Evolutionary conservation across 2,888 invertebrate genomes (phyloP).

Genomic region (Drosophila infuscata): DNA sequence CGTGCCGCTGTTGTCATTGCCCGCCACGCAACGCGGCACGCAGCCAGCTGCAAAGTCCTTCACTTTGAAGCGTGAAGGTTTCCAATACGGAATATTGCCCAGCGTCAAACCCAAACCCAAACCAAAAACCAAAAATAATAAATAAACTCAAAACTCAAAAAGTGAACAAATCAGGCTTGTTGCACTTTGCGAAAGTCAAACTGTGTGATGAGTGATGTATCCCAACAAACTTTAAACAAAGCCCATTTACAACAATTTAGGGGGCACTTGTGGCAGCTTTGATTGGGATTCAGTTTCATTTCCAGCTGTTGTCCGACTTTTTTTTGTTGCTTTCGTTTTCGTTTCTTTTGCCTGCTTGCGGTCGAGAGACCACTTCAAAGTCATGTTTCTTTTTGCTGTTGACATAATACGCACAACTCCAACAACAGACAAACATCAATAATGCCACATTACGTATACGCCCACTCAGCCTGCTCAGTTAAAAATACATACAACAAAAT

Average conservation of each 20-base stretch:
- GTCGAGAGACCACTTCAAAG: conserved; percentile 39
- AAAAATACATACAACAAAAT: neutral
- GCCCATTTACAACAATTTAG: conserved; percentile 73
- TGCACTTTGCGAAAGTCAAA: conserved; percentile 63
- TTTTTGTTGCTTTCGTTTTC: conserved; percentile 35
- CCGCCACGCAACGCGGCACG: conserved; percentile 64
- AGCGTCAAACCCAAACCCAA: conserved; percentile 16
- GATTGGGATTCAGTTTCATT: conserved; percentile 66
- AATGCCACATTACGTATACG: conserved; percentile 50
- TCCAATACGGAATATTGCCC: conserved; percentile 35
- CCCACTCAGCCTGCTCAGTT: neutral
- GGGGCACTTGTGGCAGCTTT: conserved; percentile 54
- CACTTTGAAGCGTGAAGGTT: conserved; percentile 78
- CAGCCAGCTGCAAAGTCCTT: conserved; percentile 70
- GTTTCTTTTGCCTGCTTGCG: conserved; percentile 15
- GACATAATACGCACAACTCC: conserved; percentile 64
- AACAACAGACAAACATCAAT: neutral
- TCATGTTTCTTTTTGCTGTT: conserved; percentile 29
- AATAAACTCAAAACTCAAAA: neutral
- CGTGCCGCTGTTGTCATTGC: conserved; percentile 58
- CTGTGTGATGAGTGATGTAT: conserved; percentile 18
- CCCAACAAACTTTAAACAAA: conserved; percentile 58
- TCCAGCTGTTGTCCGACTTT: conserved; percentile 46
- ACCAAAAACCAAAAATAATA: conserved; percentile 8
- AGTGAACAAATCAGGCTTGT: conserved; percentile 1